Percentiles rank a stretch among this genome's conserved stretches.
Evolutionary conservation across 2,113 vertebrate genomes (phyloP).

Genomic region (Cervus canadensis): DNA sequence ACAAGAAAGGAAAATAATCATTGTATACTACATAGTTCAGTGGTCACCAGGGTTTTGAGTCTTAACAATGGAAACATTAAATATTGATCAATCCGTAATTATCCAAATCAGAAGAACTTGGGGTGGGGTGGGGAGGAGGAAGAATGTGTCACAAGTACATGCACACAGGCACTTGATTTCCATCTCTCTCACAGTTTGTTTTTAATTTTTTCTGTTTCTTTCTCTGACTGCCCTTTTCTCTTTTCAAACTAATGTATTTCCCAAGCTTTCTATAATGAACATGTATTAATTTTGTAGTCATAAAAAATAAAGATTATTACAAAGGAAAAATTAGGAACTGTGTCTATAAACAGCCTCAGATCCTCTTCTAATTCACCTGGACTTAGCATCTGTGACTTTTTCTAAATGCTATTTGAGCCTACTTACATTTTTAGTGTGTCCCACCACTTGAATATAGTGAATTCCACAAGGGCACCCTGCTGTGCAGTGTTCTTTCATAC

Average conservation of each 20-base stretch:
- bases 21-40: background rate
- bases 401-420: background rate
- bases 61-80: background rate
- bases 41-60: background rate
- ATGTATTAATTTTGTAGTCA: background rate
- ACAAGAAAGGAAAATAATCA: background rate
- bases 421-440: background rate
- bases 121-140: background rate
- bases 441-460: background rate
- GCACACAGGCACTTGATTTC: background rate
- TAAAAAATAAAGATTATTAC: background rate
- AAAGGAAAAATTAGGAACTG: background rate
- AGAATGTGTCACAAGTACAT: background rate
- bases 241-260: background rate
- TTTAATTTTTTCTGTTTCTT: background rate
- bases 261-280: background rate
- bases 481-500: background rate
- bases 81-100: background rate
- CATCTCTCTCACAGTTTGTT: background rate
- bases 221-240: background rate
- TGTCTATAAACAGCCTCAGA: background rate
- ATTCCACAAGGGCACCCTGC: background rate
- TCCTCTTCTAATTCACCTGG: background rate
- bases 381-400: background rate
- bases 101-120: background rate